Conservation (phyloP, 2,888 invertebrate genomes). For the Drosophila merina region DNA sequence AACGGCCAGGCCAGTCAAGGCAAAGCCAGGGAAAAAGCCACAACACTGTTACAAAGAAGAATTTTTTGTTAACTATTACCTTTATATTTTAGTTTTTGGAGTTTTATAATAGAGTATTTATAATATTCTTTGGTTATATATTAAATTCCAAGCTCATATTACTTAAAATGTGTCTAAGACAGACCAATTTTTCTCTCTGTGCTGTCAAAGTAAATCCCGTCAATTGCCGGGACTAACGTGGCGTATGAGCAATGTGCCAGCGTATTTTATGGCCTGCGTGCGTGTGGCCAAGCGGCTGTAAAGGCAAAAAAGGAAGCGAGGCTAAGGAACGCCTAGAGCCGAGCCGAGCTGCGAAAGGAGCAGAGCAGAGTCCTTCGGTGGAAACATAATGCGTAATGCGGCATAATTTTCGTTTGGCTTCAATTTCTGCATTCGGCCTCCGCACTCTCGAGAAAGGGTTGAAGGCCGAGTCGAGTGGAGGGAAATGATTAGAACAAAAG, state of each 20-base stretch:
- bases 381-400: constrained; percentile 49
- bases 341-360: not conserved
- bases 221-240: constrained; percentile 65
- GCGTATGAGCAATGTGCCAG: constrained; percentile 70
- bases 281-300: constrained; percentile 48
- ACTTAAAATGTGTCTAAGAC: too few relatives aligned
- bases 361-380: constrained; percentile 20
- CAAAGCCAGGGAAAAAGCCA: constrained; percentile 31
- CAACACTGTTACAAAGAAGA: not conserved
- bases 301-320: constrained; percentile 4
- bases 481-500: constrained; percentile 32
- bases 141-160: too few relatives aligned
- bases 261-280: constrained; percentile 67
- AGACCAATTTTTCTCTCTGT: constrained; percentile 6
- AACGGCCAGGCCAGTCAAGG: constrained; percentile 43
- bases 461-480: constrained; percentile 28
- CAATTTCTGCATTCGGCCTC: constrained; percentile 63
- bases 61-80: too few relatives aligned
- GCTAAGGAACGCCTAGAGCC: not conserved
- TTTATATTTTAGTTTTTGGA: too few relatives aligned
- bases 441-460: constrained; percentile 36
- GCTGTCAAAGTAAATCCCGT: constrained; percentile 41
- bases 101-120: too few relatives aligned
- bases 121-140: too few relatives aligned
- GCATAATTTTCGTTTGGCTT: constrained; percentile 55